Conservation (phyloP, 2,888 invertebrate species). For the Morpho helenor region DNA sequence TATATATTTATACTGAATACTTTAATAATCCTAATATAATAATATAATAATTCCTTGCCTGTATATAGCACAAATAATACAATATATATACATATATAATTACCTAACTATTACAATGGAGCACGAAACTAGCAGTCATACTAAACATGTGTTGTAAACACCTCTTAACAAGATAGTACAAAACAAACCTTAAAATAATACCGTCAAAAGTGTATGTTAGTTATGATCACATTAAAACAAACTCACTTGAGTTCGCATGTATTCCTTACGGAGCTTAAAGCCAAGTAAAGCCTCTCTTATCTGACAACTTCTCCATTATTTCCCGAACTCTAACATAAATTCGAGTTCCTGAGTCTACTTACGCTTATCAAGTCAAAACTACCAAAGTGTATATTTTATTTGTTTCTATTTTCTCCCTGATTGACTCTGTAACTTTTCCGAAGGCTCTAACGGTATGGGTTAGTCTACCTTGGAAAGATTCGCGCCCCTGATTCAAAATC, state of each 20-base stretch:
- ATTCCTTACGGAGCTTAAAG: conserved; percentile 39
- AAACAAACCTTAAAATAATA: conserved; percentile 23
- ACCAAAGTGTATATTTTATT: conserved; percentile 70
- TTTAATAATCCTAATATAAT: too few species aligned
- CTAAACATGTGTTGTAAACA: conserved; percentile 1
- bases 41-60: too few species aligned
- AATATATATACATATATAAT: too few species aligned
- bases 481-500: conserved; percentile 72
- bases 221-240: conserved; percentile 38
- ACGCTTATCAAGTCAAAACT: conserved; percentile 72
- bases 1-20: too few species aligned
- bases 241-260: conserved; percentile 36
- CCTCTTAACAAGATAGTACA: conserved; percentile 14
- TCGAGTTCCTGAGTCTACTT: conserved; percentile 59
- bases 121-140: not conserved
- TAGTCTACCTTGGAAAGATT: conserved; percentile 63
- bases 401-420: conserved; percentile 74
- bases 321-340: conserved; percentile 66
- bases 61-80: too few species aligned
- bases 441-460: conserved; percentile 46
- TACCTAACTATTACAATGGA: not conserved
- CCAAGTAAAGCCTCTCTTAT: conserved; percentile 63
- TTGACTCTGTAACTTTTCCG: conserved; percentile 61
- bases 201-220: conserved; percentile 23
- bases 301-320: conserved; percentile 72